Percentiles rank a stretch among this genome's conserved stretches.
These are phyloP conservation scores for Stegophylla sp. DNA, from an alignment of 2,888 invertebrate species.

Conservation along the genomic window DNA sequence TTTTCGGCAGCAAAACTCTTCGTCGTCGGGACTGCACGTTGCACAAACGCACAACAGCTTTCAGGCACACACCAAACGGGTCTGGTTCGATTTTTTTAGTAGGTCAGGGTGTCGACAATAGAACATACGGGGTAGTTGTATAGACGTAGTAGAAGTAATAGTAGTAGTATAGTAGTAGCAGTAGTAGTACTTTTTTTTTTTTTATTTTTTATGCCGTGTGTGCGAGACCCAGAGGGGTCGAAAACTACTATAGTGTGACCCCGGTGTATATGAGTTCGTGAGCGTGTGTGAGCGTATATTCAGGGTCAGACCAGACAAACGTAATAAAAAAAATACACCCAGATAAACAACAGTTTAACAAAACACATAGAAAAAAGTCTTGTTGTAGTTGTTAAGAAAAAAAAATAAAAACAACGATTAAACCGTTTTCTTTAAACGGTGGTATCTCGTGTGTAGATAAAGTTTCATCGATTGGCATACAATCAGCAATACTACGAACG, in stretches of 20 bases:
- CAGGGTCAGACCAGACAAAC: slow-evolving; percentile 44
- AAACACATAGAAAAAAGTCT: not conserved
- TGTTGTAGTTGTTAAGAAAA: not conserved
- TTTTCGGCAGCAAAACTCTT: not conserved
- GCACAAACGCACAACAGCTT: slow-evolving; percentile 50
- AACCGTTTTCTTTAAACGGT: slow-evolving; percentile 4
- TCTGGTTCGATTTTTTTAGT: slow-evolving; percentile 58
- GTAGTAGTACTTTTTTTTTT: slow-evolving; percentile 18
- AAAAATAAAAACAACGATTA: not conserved
- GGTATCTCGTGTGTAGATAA: not conserved
- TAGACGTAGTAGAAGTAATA: slow-evolving; percentile 28
- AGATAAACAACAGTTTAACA: slow-evolving; percentile 52
- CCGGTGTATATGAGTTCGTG: slow-evolving; percentile 1
- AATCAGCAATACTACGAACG: not conserved
- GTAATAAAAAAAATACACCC: slow-evolving; percentile 31
- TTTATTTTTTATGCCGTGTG: slow-evolving; percentile 51
- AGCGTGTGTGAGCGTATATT: slow-evolving; percentile 24
- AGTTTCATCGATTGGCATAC: not conserved
- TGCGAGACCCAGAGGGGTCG: slow-evolving; percentile 49
- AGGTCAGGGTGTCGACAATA: slow-evolving; percentile 59
- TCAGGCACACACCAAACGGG: slow-evolving; percentile 43
- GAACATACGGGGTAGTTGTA: slow-evolving; percentile 42
- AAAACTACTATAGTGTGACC: slow-evolving; percentile 53
- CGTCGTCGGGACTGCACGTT: not conserved
- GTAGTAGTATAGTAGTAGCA: slow-evolving; percentile 42